Evolutionary conservation across 1,140 invertebrate species (phyloP), one percentile per base, ranked within the genome.

Genomic region (Bombus confusus): DNA sequence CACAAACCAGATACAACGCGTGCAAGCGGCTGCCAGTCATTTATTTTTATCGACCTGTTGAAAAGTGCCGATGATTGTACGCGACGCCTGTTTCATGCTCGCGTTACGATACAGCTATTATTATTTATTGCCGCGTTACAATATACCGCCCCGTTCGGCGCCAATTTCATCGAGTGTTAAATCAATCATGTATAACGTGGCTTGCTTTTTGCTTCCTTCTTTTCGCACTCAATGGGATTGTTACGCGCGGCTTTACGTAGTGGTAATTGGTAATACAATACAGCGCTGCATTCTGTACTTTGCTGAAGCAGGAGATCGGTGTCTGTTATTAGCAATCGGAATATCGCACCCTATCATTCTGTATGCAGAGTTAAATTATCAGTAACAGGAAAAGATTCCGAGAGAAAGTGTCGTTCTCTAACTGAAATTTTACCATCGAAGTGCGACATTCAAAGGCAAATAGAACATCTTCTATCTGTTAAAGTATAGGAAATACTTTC

Each of bases 1-100:
- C 52, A 69, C 68, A 69, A 68, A 59, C 62, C 64, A 41, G 43
- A 86, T 74, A 78, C 66, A 76, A 75, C 37, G n/a, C 69, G 31
- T 59, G 59, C 37, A 52, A 76, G 37, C 73, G n/a, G 64, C 75
- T 62, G 64, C 41, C 75, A 68, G 47, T 83, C 80, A 74, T 47
- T 73, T 47, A 73, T 66, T 87, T 75, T 83, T 78, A 76, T 52
- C 15, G 52, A 9, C 31, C 25, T 39, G 83, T 0, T 84, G 83
- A 80, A 84, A 84, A 72, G 31, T 47, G 28, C 71, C 43, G 43
- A 68, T 75, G 39, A 84, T 79, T 47, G 83, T 31, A 34, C n/a
- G 12, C 62, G 41, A n/a, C 37, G 74, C 18, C 37, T 28, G 8
- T 8, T 1, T 3, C 77, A 8, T 37, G 28, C 62, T 28, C 78